A percentile compares a stretch with the other conserved stretches of the same genome.
Conservation (phyloP, 2,113 vertebrate species). For the Erythrocebus patas region DNA sequence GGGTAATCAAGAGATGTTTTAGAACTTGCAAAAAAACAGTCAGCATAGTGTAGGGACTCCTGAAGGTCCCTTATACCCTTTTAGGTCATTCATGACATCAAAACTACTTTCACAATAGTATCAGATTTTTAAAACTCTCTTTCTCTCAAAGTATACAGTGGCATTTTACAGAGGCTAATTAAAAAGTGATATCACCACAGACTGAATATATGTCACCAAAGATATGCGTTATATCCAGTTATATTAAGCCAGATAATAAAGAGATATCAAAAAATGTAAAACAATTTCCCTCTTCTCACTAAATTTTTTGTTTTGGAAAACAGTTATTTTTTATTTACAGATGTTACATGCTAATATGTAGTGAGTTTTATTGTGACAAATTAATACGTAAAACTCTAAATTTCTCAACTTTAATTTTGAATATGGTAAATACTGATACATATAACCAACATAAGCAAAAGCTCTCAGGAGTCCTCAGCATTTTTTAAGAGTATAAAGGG, state of each 20-base stretch:
- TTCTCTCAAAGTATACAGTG: neutral
- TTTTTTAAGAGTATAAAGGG: conserved; percentile 11
- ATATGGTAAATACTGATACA: neutral
- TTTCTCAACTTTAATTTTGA: neutral
- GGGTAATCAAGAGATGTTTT: neutral
- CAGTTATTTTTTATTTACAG: neutral
- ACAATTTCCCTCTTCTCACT: neutral
- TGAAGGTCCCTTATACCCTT: neutral
- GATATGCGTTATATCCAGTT: neutral
- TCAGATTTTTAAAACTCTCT: neutral
- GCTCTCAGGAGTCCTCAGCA: neutral
- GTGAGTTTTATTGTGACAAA: neutral
- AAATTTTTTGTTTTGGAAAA: conserved; percentile 1
- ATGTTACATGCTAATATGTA: neutral
- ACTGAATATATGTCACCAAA: neutral
- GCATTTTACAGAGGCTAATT: neutral
- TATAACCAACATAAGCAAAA: conserved; percentile 1
- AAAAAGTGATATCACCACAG: neutral
- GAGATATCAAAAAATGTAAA: neutral
- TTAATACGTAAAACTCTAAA: neutral
- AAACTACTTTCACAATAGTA: neutral
- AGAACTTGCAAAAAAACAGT: neutral
- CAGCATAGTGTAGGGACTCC: neutral
- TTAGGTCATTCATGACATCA: neutral
- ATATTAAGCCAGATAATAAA: conserved; percentile 22